Percentiles rank a stretch among this genome's conserved stretches.
These are phyloP conservation scores for Danaus melanippus DNA, from an alignment of 1,140 invertebrate genomes.

Conservation along the genomic window DNA sequence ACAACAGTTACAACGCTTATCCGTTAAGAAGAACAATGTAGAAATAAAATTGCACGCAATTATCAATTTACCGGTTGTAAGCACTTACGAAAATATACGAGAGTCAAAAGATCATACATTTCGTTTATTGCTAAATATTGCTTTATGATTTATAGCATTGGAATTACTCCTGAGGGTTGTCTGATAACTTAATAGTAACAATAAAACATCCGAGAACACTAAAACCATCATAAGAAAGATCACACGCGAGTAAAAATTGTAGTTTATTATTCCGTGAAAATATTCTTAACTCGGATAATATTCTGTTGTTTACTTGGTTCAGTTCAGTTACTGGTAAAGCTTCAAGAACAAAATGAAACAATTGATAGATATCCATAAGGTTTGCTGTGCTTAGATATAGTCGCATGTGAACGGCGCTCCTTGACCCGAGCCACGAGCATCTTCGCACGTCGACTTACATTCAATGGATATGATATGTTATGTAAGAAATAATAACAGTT, in stretches of 20 bases:
- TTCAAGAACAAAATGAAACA: no score
- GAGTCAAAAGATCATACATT: slow-evolving; percentile 28
- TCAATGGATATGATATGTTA: slow-evolving; percentile 20
- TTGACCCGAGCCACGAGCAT: slow-evolving; percentile 40
- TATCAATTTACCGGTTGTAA: slow-evolving; percentile 26
- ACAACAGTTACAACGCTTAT: not conserved
- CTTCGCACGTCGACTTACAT: slow-evolving; percentile 14
- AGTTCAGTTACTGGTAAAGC: not conserved
- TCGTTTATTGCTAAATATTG: slow-evolving; percentile 24
- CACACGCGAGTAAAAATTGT: no score
- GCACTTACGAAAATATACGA: slow-evolving; percentile 21
- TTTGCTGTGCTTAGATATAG: slow-evolving; percentile 21
- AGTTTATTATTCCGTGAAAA: no score
- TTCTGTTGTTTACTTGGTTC: not conserved
- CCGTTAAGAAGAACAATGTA: slow-evolving; percentile 7
- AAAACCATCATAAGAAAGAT: no score
- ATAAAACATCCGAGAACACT: no score
- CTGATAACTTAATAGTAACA: no score
- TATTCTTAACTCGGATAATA: no score
- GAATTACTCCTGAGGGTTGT: no score
- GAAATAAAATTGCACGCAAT: slow-evolving; percentile 20
- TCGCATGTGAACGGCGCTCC: slow-evolving; percentile 42
- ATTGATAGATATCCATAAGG: no score
- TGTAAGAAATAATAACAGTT: no score
- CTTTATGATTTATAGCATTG: slow-evolving; percentile 16